Conservation (phyloP, 2,888 invertebrate species). For the Diarsia mendica region DNA sequence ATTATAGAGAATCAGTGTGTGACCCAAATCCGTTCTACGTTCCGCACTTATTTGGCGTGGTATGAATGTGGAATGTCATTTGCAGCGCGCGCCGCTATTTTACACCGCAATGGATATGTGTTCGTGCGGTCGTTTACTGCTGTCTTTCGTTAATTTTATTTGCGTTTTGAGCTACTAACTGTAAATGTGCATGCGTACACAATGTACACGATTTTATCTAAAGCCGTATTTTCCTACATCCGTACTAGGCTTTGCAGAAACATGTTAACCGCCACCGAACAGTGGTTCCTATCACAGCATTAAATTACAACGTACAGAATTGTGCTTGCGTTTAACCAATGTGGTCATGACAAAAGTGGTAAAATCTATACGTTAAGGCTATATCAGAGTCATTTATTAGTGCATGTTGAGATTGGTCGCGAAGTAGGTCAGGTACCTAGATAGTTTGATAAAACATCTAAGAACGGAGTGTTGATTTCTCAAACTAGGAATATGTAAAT, state of each 20-base stretch:
- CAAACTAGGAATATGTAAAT: slow-evolving; percentile 49
- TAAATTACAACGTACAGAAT: slow-evolving; percentile 72
- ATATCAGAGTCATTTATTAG: slow-evolving; percentile 67
- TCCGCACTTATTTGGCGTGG: slow-evolving; percentile 82
- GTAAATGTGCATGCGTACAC: slow-evolving; percentile 72
- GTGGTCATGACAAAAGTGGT: slow-evolving; percentile 70
- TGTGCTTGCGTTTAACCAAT: slow-evolving; percentile 71
- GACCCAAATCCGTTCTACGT: slow-evolving; percentile 83
- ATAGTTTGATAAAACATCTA: slow-evolving; percentile 30
- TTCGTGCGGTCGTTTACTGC: slow-evolving; percentile 77
- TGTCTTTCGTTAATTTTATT: slow-evolving; percentile 79
- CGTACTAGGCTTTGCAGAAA: slow-evolving; percentile 68
- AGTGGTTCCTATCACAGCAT: slow-evolving; percentile 74
- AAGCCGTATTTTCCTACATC: slow-evolving; percentile 71
- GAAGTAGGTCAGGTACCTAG: slow-evolving; percentile 40
- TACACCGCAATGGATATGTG: slow-evolving; percentile 81
- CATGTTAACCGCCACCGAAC: slow-evolving; percentile 73
- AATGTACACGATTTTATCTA: slow-evolving; percentile 73
- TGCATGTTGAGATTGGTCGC: slow-evolving; percentile 56
- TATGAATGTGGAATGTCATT: slow-evolving; percentile 85
- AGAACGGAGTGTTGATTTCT: slow-evolving; percentile 31
- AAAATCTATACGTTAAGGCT: slow-evolving; percentile 55
- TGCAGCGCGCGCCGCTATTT: slow-evolving; percentile 81
- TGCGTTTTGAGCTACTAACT: slow-evolving; percentile 75
- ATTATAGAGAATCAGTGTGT: slow-evolving; percentile 85